Evolutionary conservation across 2,888 invertebrate species (phyloP), one percentile per base, ranked within the genome.

Genomic region (Podotricha telesiphe): DNA sequence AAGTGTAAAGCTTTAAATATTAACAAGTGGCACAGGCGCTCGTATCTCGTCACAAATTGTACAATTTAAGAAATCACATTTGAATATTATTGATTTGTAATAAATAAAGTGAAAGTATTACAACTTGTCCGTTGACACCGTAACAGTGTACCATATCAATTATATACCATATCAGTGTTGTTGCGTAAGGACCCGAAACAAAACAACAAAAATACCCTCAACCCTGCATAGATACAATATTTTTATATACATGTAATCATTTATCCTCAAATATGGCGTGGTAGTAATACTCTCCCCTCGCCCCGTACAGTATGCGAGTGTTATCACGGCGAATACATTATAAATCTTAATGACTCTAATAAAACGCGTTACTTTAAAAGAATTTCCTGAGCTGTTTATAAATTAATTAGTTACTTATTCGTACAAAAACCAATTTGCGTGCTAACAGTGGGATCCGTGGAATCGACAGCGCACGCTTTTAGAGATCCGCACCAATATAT

Each of bases 281-380:
- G 37, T 37, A 6, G 1, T 7, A 13, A 1, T 42, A 13, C 11
- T 1, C 42, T 42, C 42, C 42, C 42, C 42, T 13, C 42, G 2
- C 51, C n/a, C 22, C 17, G 13, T 10, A 34, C 15, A 53, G 28
- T n/a, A 28, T 15, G 28, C n/a, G 10, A 17, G n/a, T 42, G 42
- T 5, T 58, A 45, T 42, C 42, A 19, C n/a, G 22, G 22, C 22
- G 40, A 20, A 8, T 22, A n/a, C 20, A 37, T 58, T 58, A 8
- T 17, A 58, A 58, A 42, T 58, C 58, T 59, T 59, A 22, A 59
- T 15, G n/a, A 59, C n/a, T 58, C 19, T n/a, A 8, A n/a, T n/a
- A n/a, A n/a, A n/a, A 42, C 45, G 19, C 3, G 42, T 45, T 59
- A 45, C 20, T 10, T 40, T 11, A 45, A 22, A 11, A 6, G 11